phyloP scores from a whole-genome alignment of 2,113 vertebrate genomes.

The Callithrix jacchus region DNA sequence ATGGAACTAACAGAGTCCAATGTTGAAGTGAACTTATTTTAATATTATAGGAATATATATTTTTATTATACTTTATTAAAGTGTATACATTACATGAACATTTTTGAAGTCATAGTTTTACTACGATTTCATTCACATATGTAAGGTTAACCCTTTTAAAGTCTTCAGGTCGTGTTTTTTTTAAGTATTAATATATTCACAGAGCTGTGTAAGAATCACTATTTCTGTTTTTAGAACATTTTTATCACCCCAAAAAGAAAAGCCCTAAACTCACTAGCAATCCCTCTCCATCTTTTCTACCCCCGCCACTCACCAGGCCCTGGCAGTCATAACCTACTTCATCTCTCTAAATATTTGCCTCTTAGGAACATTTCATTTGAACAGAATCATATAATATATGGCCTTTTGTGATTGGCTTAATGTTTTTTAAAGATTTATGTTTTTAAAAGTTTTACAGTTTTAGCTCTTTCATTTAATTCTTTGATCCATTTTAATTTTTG shows the following conservation, averaged over 20 bases:
- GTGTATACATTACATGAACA: not conserved
- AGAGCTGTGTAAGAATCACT: not conserved
- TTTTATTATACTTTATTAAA: slow-evolving; percentile 40
- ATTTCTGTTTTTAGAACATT: not conserved
- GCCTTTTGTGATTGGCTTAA: not conserved
- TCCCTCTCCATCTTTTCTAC: not conserved
- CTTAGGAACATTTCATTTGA: not conserved
- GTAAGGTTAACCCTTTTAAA: not conserved
- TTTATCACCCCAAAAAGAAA: not conserved
- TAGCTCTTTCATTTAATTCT: slow-evolving; percentile 10
- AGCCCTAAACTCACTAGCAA: not conserved
- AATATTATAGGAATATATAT: not conserved
- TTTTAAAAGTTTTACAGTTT: not conserved
- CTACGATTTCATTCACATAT: not conserved
- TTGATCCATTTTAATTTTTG: not conserved
- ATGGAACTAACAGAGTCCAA: slow-evolving; percentile 18
- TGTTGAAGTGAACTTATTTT: slow-evolving; percentile 38
- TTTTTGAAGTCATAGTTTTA: slow-evolving; percentile 24
- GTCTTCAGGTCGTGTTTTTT: not conserved
- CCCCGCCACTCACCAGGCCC: too few species aligned
- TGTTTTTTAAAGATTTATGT: not conserved
- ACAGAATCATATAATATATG: not conserved
- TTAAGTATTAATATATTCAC: not conserved
- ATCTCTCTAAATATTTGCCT: not conserved
- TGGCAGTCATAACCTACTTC: not conserved